Percentiles rank a stretch among this genome's conserved stretches.
Conservation (phyloP, 2,113 vertebrate genomes). For the Pedionomus torquatus region DNA sequence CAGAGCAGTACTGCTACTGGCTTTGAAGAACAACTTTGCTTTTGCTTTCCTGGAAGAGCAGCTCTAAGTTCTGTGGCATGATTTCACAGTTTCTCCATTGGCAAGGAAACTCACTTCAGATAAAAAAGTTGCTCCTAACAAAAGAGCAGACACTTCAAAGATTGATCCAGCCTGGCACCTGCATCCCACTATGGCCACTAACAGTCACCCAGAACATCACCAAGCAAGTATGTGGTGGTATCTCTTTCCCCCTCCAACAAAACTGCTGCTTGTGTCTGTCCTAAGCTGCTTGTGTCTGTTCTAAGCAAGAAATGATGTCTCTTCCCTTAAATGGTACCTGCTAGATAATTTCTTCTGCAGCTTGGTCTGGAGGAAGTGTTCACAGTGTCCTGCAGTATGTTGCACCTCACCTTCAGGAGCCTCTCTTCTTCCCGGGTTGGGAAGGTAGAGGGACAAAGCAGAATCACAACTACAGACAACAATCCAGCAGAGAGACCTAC, state of each 20-base stretch:
- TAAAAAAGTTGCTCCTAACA: not conserved
- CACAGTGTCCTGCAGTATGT: not conserved
- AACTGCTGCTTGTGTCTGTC: not conserved
- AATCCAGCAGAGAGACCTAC: not conserved
- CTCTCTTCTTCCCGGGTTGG: not conserved
- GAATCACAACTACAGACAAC: not conserved
- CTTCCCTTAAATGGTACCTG: not conserved
- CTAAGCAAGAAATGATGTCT: not conserved
- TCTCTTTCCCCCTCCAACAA: not conserved
- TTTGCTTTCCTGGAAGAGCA: not conserved
- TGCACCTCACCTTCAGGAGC: not conserved
- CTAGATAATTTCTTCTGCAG: not conserved
- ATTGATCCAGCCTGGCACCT: not conserved
- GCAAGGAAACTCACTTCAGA: not conserved
- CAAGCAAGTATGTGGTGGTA: fast-evolving
- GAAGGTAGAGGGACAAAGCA: not conserved
- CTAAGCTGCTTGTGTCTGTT: not conserved
- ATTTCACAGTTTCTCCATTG: not conserved
- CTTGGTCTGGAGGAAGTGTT: not conserved
- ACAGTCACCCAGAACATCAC: not conserved
- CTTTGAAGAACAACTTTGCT: not conserved
- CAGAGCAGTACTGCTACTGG: not conserved
- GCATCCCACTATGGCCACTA: not conserved
- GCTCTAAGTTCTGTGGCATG: not conserved
- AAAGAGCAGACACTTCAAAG: not conserved